A percentile compares a stretch with the other conserved stretches of the same genome.
phyloP scores from a whole-genome alignment of 1,140 invertebrate genomes.

The Acromyrmex charruanus region DNA sequence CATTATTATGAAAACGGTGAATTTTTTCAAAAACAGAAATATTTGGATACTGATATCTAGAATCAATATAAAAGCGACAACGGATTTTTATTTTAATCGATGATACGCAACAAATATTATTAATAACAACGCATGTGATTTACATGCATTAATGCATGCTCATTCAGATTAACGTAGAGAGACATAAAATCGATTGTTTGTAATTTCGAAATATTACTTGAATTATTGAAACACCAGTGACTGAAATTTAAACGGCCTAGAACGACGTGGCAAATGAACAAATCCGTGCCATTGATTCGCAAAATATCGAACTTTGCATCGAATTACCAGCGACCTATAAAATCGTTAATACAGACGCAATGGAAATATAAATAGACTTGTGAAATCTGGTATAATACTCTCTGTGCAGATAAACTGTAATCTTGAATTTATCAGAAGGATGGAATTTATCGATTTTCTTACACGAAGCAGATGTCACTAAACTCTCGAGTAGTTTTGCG shows the following conservation, averaged over 20 bases:
- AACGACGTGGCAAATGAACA: conserved; percentile 43
- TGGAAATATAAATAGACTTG: conserved; percentile 6
- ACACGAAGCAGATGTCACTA: conserved; percentile 59
- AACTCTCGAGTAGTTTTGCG: conserved; percentile 41
- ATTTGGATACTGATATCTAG: conserved; percentile 30
- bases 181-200: conserved; percentile 63
- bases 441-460: conserved; percentile 65
- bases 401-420: not conserved
- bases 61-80: conserved; percentile 48
- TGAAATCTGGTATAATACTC: not conserved
- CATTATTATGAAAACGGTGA: not conserved
- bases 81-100: conserved; percentile 65
- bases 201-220: conserved; percentile 62
- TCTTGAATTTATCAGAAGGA: conserved; percentile 33
- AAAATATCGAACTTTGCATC: conserved; percentile 52
- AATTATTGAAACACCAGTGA: conserved; percentile 18
- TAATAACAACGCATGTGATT: conserved; percentile 66
- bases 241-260: conserved; percentile 61
- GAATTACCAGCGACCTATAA: conserved; percentile 41
- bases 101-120: conserved; percentile 58
- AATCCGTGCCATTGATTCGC: conserved; percentile 42
- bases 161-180: conserved; percentile 53
- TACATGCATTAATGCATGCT: conserved; percentile 43
- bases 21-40: not conserved
- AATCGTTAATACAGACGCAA: conserved; percentile 15